phyloP scores from a whole-genome alignment of 1,140 invertebrate species.

The Kradibia gibbosae region DNA sequence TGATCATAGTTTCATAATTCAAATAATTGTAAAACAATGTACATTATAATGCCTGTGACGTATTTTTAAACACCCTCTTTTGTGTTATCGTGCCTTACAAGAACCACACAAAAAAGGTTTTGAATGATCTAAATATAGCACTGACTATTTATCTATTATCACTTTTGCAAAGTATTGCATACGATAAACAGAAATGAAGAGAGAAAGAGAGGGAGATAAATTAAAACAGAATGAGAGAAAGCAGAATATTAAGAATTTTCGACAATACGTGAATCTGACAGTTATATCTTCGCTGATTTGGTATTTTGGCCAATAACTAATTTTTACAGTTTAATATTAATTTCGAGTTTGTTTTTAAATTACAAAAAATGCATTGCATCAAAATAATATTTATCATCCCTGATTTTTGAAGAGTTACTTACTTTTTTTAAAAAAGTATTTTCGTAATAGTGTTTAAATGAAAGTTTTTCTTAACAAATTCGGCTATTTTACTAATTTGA shows the following conservation, averaged over 20 bases:
- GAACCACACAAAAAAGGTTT: not conserved
- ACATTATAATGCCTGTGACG: constrained; percentile 22
- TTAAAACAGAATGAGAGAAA: not conserved
- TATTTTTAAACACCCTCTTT: constrained; percentile 39
- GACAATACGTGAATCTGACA: not conserved
- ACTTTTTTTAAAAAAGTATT: not conserved
- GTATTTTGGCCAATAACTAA: not conserved
- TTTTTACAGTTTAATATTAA: constrained; percentile 20
- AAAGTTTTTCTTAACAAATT: too few species aligned
- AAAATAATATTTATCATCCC: not conserved
- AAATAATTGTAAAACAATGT: constrained; percentile 45
- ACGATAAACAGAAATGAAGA: not conserved
- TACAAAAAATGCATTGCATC: not conserved
- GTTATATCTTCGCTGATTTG: constrained; percentile 24
- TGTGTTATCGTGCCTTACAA: constrained; percentile 5
- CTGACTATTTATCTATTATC: not conserved
- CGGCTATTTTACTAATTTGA: too few species aligned
- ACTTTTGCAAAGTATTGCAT: too few species aligned
- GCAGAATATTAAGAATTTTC: not conserved
- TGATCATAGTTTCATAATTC: constrained; percentile 21
- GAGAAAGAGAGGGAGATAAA: not conserved
- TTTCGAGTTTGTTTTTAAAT: not conserved
- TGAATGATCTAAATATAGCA: too few species aligned
- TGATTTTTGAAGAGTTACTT: not conserved
- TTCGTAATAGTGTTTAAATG: not conserved